phyloP scores from a whole-genome alignment of 2,888 invertebrate species.

The Epistrophe grossulariae region DNA sequence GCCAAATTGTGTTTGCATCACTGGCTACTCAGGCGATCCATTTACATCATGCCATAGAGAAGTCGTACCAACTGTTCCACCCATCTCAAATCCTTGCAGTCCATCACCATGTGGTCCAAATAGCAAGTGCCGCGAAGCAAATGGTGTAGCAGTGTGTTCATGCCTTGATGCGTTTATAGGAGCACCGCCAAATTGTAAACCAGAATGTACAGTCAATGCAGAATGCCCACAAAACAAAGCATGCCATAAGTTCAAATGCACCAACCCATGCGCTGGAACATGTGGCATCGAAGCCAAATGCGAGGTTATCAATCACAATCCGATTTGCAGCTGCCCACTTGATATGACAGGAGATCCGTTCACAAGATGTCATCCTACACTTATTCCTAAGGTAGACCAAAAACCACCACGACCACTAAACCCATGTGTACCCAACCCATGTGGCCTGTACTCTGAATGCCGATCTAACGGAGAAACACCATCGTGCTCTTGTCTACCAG shows the following conservation, averaged over 20 bases:
- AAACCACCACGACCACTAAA: slow-evolving; percentile 81
- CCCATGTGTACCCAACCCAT: slow-evolving; percentile 90
- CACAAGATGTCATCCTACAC: slow-evolving; percentile 87
- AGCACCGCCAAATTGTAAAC: slow-evolving; percentile 92
- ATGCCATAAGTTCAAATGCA: slow-evolving; percentile 92
- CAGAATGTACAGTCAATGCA: slow-evolving; percentile 92
- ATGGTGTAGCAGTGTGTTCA: slow-evolving; percentile 90
- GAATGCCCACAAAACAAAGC: slow-evolving; percentile 92
- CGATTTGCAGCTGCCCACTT: slow-evolving; percentile 90
- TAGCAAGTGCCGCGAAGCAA: slow-evolving; percentile 90
- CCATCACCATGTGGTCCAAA: slow-evolving; percentile 93
- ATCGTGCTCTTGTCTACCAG: slow-evolving; percentile 87
- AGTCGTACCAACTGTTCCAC: slow-evolving; percentile 78
- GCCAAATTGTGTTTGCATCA: slow-evolving; percentile 92
- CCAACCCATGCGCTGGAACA: slow-evolving; percentile 92
- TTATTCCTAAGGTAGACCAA: slow-evolving; percentile 79
- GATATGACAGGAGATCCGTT: slow-evolving; percentile 93
- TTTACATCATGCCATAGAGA: slow-evolving; percentile 85
- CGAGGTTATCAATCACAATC: slow-evolving; percentile 92
- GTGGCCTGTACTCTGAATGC: slow-evolving; percentile 89
- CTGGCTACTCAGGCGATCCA: slow-evolving; percentile 91
- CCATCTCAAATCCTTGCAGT: slow-evolving; percentile 86
- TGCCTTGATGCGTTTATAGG: slow-evolving; percentile 90
- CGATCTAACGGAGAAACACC: slow-evolving; percentile 86
- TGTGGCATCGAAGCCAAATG: slow-evolving; percentile 92